Base-by-base conservation (phyloP, 2,888 invertebrate genomes). In the Macrosiphum euphorbiae region DNA sequence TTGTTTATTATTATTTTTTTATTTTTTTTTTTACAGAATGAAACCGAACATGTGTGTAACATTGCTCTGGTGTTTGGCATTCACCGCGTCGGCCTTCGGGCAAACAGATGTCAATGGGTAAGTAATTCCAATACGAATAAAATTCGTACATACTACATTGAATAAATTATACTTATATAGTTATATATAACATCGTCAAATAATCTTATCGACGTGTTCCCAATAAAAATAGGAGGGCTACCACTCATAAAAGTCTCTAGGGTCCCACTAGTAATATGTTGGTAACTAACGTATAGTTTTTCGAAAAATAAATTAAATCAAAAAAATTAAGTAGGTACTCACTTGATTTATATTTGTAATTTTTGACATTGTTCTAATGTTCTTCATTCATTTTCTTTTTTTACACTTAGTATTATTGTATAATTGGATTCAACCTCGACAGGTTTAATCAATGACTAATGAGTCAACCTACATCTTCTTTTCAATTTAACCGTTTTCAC, bases 21-120 rank as follows among this genome's bases (percentile, higher is more conserved):
- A 55, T 55, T 52, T 52, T 26, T n/a, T 7, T 55, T 55, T 52
- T 52, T 16, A 52, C 91, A 91, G 91, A 58, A 85, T 55, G 91
- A 85, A 85, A 85, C 55, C 85, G 44, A 55, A 91, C 85, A 44
- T 50, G 84, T 26, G 78, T 78, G 50, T 35, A 44, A 44, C 20
- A 26, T 78, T 90, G 5, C 67, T 92, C 26, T 92, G 55, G 67
- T 89, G 88, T 84, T 92, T 92, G 84, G 58, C 89, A 35, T 88
- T 92, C 55, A 26, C 84, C 47, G 24, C 41, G 28, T 44, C 84
- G 55, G 55, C 89, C 89, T 58, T 89, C 55, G 88, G 92, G 0
- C 92, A 92, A 89, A 84, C 88, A 20, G 88, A 92, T n/a, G 44
- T 50, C 44, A 92, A 89, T 13, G 84, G 89, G 92, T 92, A 47